Percentiles rank a stretch among this genome's conserved stretches.
These are phyloP conservation scores for Agrilus mali DNA, from an alignment of 2,888 invertebrate genomes.

Conservation along the genomic window DNA sequence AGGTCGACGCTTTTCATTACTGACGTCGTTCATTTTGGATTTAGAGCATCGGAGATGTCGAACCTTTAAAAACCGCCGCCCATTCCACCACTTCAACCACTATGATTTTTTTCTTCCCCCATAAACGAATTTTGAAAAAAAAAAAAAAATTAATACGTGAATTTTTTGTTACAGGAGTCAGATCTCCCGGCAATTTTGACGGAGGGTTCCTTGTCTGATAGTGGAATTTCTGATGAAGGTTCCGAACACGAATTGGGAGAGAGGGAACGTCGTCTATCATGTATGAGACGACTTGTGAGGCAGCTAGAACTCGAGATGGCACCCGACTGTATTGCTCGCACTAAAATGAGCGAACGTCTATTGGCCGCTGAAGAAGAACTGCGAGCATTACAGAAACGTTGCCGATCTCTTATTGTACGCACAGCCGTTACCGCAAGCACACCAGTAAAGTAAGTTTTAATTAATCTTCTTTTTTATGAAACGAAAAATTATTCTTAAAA, in stretches of 20 bases:
- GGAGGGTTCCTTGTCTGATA: conserved; percentile 57
- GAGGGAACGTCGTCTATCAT: conserved; percentile 53
- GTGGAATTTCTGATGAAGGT: conserved; percentile 69
- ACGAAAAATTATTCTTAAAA: too few relatives aligned
- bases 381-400: conserved; percentile 53
- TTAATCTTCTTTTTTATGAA: background rate
- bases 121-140: background rate
- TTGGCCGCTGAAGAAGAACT: conserved; percentile 61
- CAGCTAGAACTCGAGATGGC: conserved; percentile 54
- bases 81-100: conserved; percentile 18
- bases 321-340: conserved; percentile 52
- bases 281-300: conserved; percentile 51
- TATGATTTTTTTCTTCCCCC: conserved; percentile 25
- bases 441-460: conserved; percentile 15
- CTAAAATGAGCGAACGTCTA: conserved; percentile 54
- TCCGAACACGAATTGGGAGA: conserved; percentile 51
- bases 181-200: conserved; percentile 34
- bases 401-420: conserved; percentile 49
- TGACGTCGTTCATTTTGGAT: conserved; percentile 33
- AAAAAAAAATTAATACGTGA: background rate
- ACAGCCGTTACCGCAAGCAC: conserved; percentile 33
- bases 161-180: conserved; percentile 31
- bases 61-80: conserved; percentile 5
- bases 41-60: conserved; percentile 23
- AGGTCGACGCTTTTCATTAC: conserved; percentile 48